Percentiles rank a stretch among this genome's conserved stretches.
Evolutionary conservation across 2,888 invertebrate species (phyloP).

Genomic region (Junonia oenone): DNA sequence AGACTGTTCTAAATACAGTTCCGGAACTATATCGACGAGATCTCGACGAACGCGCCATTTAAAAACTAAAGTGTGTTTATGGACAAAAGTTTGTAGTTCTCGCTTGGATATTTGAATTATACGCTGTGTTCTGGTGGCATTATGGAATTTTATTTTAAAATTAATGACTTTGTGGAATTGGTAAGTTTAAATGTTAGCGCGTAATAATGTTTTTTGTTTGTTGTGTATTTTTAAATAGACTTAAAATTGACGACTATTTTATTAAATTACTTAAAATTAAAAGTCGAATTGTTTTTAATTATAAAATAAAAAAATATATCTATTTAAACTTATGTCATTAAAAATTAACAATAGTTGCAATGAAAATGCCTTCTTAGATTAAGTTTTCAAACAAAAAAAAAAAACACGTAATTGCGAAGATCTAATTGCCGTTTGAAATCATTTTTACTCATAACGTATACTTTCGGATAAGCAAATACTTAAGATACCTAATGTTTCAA

Average conservation of each 20-base stretch:
- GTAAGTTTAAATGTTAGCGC: conserved; percentile 41
- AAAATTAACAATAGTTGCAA: background rate
- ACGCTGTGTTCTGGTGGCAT: conserved; percentile 41
- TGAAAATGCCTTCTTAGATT: conserved; percentile 13
- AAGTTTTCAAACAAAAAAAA: background rate
- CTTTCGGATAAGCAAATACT: no score
- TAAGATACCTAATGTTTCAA: no score
- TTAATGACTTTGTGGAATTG: conserved; percentile 37
- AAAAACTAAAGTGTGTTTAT: conserved; percentile 42
- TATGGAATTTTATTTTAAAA: conserved; percentile 54
- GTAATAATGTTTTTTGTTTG: background rate
- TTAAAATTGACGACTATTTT: no score
- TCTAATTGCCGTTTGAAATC: no score
- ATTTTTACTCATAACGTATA: no score
- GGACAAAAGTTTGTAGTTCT: conserved; percentile 44
- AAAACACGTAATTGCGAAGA: background rate
- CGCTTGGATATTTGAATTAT: conserved; percentile 41
- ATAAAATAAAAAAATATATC: no score
- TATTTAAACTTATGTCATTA: background rate
- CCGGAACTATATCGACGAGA: conserved; percentile 43
- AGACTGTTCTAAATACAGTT: conserved; percentile 31
- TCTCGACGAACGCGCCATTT: conserved; percentile 37
- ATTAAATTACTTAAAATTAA: no score
- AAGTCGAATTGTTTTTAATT: no score
- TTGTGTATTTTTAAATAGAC: background rate